phyloP scores from a whole-genome alignment of 2,888 invertebrate genomes.

The Chymomyza fuscimana region DNA sequence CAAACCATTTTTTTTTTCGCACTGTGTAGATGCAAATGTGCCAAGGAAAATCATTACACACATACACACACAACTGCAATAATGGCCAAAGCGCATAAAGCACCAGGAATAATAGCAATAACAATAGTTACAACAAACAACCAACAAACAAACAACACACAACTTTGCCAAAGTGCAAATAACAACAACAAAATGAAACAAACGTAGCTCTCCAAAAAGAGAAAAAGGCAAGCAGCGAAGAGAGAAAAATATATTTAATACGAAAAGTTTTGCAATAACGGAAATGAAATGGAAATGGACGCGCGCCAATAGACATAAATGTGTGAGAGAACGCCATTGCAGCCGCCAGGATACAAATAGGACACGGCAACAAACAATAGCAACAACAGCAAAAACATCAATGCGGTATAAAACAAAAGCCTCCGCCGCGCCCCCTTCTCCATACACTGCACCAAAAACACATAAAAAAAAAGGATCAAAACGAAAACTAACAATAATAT shows the following conservation, averaged over 20 bases:
- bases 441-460: slow-evolving; percentile 43
- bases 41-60: neutral
- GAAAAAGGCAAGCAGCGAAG: slow-evolving; percentile 49
- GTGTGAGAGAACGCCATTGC: slow-evolving; percentile 30
- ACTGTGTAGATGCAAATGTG: neutral
- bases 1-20: slow-evolving; percentile 38
- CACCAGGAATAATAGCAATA: slow-evolving; percentile 61
- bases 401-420: slow-evolving; percentile 67
- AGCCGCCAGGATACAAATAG: slow-evolving; percentile 66
- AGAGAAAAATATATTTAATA: slow-evolving; percentile 69
- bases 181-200: slow-evolving; percentile 40
- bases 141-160: slow-evolving; percentile 51
- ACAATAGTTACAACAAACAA: slow-evolving; percentile 47
- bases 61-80: slow-evolving; percentile 50
- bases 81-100: slow-evolving; percentile 65
- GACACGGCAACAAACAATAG: slow-evolving; percentile 49
- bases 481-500: slow-evolving; percentile 40
- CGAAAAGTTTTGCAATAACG: slow-evolving; percentile 74
- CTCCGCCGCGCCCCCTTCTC: too few relatives aligned
- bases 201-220: slow-evolving; percentile 6
- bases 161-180: slow-evolving; percentile 66
- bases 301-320: slow-evolving; percentile 73
- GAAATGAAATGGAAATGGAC: slow-evolving; percentile 74
- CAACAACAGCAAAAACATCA: slow-evolving; percentile 26
- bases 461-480: slow-evolving; percentile 20